Conservation (phyloP, 1,140 invertebrate genomes). For the Ceratitis capitata region DNA sequence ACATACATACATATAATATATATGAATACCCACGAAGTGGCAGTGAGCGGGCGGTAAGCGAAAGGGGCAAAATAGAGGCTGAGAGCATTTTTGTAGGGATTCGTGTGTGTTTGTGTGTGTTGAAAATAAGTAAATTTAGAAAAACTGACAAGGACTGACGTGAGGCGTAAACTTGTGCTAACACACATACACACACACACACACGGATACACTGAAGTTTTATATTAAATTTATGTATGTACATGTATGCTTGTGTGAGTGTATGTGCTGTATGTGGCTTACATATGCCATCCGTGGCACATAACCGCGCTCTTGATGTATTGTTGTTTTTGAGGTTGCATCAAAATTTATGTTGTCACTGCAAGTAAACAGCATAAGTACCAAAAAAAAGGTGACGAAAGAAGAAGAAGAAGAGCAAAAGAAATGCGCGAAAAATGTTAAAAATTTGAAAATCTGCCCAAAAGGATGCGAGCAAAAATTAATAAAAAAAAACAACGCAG, state of each 20-base stretch:
- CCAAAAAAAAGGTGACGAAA: neutral
- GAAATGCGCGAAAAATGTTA: slow-evolving; percentile 22
- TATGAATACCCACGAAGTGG: too few relatives aligned
- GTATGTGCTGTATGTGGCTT: neutral
- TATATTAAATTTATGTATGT: neutral
- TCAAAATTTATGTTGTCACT: slow-evolving; percentile 63
- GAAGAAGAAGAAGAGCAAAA: neutral
- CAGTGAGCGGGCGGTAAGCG: neutral
- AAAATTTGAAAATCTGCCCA: slow-evolving; percentile 38
- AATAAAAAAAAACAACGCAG: neutral
- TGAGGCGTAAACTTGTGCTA: slow-evolving; percentile 33
- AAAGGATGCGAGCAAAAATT: neutral
- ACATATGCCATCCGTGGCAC: slow-evolving; percentile 1
- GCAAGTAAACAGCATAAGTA: slow-evolving; percentile 8
- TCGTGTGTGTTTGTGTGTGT: neutral
- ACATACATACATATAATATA: too few relatives aligned
- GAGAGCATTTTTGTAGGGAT: too few relatives aligned
- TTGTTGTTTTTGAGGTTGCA: slow-evolving; percentile 53
- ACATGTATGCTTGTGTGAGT: neutral
- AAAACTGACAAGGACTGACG: slow-evolving; percentile 33
- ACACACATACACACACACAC: neutral
- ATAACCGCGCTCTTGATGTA: slow-evolving; percentile 33
- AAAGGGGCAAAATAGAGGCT: too few relatives aligned
- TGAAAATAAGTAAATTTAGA: slow-evolving; percentile 36
- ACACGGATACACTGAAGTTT: neutral